Base-by-base conservation (phyloP, 2,113 vertebrate genomes). In the Nanorana parkeri region DNA sequence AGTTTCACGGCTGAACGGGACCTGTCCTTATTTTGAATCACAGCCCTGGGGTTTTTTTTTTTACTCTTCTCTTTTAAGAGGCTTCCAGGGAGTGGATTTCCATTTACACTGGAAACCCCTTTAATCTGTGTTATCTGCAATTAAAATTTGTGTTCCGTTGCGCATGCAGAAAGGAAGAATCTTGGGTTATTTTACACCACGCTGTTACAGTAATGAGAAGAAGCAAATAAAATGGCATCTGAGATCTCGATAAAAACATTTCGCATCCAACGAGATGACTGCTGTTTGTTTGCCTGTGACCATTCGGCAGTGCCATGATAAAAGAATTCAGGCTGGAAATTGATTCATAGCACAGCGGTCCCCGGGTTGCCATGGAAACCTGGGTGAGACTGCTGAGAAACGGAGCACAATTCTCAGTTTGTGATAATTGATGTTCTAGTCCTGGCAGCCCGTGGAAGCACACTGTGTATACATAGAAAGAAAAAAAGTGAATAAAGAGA, bases 311-410 rank as follows among this genome's bases (percentile, higher is more conserved):
- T 58, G 4, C 60, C 32, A 41, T 67, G 23, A 29, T 60, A 28
- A 17, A 67, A 56, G 55, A 65, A 24, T 56, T n/a, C 51, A 47
- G 51, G 47, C 28, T 19, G 29, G 63, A 24, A 58, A 56, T 56
- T 58, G 64, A 68, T 83, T 83, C 36, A 21, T 3, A 68, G 19
- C 52, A 71, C 55, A 63, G 61, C 52, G 29, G 78, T 61, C 23
- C 24, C 55, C 3, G 20, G 36, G 72, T 83, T 83, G 29, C 80
- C 21, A 76, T 83, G 65, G 80, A 56, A 76, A 83, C 80, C 21
- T 19, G 17, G 17, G 63, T 17, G 17, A 68, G 63, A 28, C 64
- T 41, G 29, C 72, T 41, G 69, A 74, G 36, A 74, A 58, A 67
- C 67, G 80, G 47, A 82, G 66, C 77, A 60, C 29, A 68, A 17